A percentile compares a stretch with the other conserved stretches of the same genome.
phyloP scores from a whole-genome alignment of 2,113 vertebrate genomes.

The Ailuropoda melanoleuca region DNA sequence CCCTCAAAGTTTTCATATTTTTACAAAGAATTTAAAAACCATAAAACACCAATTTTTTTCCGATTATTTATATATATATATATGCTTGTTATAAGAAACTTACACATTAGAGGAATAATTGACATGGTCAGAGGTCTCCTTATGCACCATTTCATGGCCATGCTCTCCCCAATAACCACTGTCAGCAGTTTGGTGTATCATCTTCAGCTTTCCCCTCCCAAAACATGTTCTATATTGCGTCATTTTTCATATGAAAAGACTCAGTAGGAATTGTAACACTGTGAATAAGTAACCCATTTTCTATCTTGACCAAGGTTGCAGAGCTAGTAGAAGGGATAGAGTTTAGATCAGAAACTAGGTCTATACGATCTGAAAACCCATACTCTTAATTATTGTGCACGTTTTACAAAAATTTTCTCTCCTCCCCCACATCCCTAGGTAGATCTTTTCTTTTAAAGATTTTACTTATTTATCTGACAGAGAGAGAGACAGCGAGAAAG shows the following conservation, averaged over 20 bases:
- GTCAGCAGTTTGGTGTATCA: neutral
- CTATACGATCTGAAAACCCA: neutral
- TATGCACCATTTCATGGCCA: neutral
- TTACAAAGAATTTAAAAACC: neutral
- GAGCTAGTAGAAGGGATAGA: neutral
- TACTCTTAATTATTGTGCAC: neutral
- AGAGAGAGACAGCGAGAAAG: too few relatives aligned
- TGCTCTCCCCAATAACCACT: neutral
- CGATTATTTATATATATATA: neutral
- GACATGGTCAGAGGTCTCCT: neutral
- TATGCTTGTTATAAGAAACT: slow-evolving; percentile 1
- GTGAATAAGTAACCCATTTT: neutral
- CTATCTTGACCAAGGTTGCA: neutral
- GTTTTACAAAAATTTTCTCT: neutral
- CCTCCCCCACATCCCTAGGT: neutral
- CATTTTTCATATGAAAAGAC: neutral
- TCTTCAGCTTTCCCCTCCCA: neutral
- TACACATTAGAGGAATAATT: neutral
- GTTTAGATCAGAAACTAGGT: neutral
- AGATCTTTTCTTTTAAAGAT: neutral
- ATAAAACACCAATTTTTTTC: neutral
- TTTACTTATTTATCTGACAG: too few relatives aligned
- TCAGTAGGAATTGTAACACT: neutral
- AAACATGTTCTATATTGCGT: neutral
- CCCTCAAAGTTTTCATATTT: neutral